Evolutionary conservation across 2,888 invertebrate species (phyloP), one percentile per base, ranked within the genome.

Genomic region (Lepidonotus clava): DNA sequence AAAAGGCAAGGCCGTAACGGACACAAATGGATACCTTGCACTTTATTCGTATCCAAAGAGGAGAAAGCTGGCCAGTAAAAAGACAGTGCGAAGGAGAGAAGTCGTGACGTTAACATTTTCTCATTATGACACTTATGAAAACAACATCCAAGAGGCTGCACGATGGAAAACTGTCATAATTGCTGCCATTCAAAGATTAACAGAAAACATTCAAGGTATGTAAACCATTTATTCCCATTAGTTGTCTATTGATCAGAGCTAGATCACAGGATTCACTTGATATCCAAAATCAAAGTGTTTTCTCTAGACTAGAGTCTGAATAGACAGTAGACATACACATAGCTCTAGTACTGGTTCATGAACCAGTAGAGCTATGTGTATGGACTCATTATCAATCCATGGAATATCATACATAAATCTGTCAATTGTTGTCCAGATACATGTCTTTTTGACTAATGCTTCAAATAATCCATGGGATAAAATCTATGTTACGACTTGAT

Each of bases 1-100:
- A 85, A 90, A 90, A 85, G 90, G 91, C 18, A 80, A 84, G 85
- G 87, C 71, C 38, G 40, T 88, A 41, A 89, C 90, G 84, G 89
- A 90, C 86, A 38, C 66, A 8, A 87, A 87, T 14, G 90, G 91
- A 67, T 93, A 91, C 86, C 89, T 93, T 24, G 91, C 92, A 8
- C 83, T 93, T 6, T 93, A 91, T 90, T 89, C 91, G 4, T 93
- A 93, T 87, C 93, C 93, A 4, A 90, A 91, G 83, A 89, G 89
- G 83, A 92, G 91, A 87, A 92, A 91, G 87, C n/a, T 92, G 5
- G 90, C 91, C 40, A 90, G 90, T 85, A 91, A 91, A 51, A 91
- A 91, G 86, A 89, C 88, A 85, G 86, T 90, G 24, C 89, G 93
- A 51, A 87, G 89, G 67, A 88, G 92, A 88, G 86, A 90, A 41